These are phyloP conservation scores for Aldabrachelys gigantea DNA, from an alignment of 2,113 vertebrate species.

Conservation along the genomic window DNA sequence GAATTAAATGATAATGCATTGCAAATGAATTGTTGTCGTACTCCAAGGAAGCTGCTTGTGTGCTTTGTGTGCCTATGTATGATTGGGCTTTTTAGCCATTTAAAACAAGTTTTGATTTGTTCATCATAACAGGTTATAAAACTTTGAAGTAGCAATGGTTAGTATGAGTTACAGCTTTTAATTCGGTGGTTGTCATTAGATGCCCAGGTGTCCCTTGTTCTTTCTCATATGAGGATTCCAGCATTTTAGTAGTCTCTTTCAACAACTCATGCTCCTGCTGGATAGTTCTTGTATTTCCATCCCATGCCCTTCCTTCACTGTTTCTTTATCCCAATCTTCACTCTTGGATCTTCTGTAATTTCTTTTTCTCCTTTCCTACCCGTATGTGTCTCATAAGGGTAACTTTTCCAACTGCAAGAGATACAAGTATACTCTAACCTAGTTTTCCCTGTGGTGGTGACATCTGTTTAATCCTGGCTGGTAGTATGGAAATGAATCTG, in stretches of 20 bases:
- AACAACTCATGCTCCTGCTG: neutral
- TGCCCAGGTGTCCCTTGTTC: neutral
- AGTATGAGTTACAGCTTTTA: neutral
- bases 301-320: neutral
- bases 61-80: neutral
- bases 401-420: neutral
- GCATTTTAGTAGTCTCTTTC: neutral
- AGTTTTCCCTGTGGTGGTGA: neutral
- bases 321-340: neutral
- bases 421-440: neutral
- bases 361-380: neutral
- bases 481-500: neutral
- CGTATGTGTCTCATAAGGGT: neutral
- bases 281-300: neutral
- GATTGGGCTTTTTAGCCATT: neutral
- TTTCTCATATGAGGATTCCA: neutral
- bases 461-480: neutral
- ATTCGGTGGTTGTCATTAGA: neutral
- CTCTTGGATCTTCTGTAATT: neutral
- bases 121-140: neutral
- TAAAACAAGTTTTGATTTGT: neutral
- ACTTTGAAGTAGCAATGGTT: neutral
- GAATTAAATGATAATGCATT: neutral
- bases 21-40: neutral
- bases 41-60: neutral